Conservation (phyloP, 2,797 vertebrate species). For the Chelonia mydas region DNA sequence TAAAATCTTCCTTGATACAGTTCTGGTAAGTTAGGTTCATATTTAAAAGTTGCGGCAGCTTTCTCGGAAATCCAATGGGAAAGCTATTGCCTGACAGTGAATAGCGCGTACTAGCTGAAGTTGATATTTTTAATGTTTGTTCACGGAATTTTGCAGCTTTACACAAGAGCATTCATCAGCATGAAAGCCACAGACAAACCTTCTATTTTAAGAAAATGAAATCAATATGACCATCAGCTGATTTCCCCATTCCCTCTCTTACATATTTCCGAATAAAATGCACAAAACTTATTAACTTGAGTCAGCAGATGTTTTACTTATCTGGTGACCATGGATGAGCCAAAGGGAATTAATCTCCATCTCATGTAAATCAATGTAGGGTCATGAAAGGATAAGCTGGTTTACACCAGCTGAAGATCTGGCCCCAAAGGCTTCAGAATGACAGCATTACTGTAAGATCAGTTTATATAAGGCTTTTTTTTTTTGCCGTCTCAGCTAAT, state of each 20-base stretch:
- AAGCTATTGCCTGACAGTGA: neutral
- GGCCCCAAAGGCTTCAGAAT: neutral
- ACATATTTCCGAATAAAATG: neutral
- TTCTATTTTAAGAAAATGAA: neutral
- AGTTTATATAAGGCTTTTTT: neutral
- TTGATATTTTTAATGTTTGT: no score
- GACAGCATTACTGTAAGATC: neutral
- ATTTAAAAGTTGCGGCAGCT: no score
- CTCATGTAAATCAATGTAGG: neutral
- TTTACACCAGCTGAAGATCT: neutral
- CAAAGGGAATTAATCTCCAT: neutral
- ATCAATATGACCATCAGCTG: conserved; percentile 7
- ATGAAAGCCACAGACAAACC: neutral
- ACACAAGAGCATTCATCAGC: neutral
- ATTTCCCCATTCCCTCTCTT: neutral
- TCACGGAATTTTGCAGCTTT: neutral
- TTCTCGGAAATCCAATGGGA: neutral
- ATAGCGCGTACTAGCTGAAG: neutral
- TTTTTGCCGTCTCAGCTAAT: neutral
- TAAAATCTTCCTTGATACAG: neutral
- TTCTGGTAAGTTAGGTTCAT: neutral
- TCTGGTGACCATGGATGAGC: neutral
- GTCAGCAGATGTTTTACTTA: neutral
- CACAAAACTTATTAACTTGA: neutral
- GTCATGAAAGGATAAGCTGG: neutral